Evolutionary conservation across 37 sponge, comb jelly and placozoan genomes (phyloP).

Genomic region (Lycopodina hypogea): DNA sequence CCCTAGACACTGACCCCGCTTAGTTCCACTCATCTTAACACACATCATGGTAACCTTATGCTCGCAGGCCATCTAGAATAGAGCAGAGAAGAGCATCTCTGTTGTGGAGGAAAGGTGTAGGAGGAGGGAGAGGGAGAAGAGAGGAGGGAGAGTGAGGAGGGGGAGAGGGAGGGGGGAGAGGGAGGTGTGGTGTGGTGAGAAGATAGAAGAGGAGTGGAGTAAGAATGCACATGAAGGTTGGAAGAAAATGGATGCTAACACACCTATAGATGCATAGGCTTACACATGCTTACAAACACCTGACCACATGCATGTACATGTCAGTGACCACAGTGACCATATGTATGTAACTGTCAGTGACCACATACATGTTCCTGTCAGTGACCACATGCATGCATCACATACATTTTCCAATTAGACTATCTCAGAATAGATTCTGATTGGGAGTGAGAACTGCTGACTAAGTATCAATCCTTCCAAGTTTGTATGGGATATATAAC

Average conservation of each 20-base stretch:
- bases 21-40: constrained; percentile 88
- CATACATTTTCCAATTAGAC: constrained; percentile 53
- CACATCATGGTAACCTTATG: constrained; percentile 91
- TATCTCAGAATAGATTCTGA: constrained; percentile 91
- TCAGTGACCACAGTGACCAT: too few relatives aligned
- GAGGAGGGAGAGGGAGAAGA: background rate
- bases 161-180: background rate
- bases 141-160: background rate
- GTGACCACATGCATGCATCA: constrained; percentile 74
- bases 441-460: constrained; percentile 86
- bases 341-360: background rate
- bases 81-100: constrained; percentile 96
- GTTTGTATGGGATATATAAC: too few relatives aligned
- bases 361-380: constrained; percentile 59
- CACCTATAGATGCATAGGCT: too few relatives aligned
- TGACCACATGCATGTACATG: too few relatives aligned
- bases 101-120: background rate
- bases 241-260: too few relatives aligned
- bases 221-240: background rate
- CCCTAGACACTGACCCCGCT: constrained; percentile 81
- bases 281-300: too few relatives aligned
- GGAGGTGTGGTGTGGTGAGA: too few relatives aligned
- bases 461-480: constrained; percentile 80
- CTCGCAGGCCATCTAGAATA: constrained; percentile 95
- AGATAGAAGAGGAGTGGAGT: too few relatives aligned